A percentile compares a stretch with the other conserved stretches of the same genome.
phyloP scores from a whole-genome alignment of 2,113 vertebrate species.

The Melanotaenia duboulayi region DNA sequence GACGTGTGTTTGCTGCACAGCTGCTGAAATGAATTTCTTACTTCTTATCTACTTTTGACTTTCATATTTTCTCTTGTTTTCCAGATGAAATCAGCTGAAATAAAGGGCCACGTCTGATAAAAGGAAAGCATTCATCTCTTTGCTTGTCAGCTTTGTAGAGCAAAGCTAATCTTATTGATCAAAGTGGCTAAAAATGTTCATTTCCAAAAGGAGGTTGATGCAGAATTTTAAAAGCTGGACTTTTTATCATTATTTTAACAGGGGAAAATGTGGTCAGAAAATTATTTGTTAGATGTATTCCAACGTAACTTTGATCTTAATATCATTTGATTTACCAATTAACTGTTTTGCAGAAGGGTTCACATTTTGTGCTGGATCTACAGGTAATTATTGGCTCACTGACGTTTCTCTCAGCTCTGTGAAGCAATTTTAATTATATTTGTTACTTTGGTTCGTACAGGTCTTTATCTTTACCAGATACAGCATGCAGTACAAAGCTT shows the following conservation, averaged over 20 bases:
- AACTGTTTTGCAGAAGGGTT: neutral
- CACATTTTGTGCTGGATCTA: no score
- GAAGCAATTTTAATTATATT: no score
- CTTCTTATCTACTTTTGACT: neutral
- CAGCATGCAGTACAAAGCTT: no score
- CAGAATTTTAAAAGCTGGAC: neutral
- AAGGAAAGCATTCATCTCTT: conserved; percentile 34
- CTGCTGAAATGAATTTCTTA: neutral
- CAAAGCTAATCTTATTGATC: conserved; percentile 12
- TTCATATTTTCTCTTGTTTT: conserved; percentile 7
- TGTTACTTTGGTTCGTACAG: no score
- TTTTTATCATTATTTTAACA: no score
- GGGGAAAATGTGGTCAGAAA: neutral
- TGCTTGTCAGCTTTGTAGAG: conserved; percentile 12
- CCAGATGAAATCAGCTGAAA: conserved; percentile 46
- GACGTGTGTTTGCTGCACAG: neutral
- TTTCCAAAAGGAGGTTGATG: neutral
- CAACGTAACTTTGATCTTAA: neutral
- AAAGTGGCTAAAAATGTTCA: neutral
- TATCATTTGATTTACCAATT: neutral
- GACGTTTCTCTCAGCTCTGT: no score
- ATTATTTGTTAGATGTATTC: neutral
- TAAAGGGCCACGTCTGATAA: conserved; percentile 32
- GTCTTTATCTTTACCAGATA: no score
- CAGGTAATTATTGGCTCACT: no score